Evolutionary conservation across 2,797 vertebrate genomes (phyloP).

Genomic region (Gastrophryne carolinensis): DNA sequence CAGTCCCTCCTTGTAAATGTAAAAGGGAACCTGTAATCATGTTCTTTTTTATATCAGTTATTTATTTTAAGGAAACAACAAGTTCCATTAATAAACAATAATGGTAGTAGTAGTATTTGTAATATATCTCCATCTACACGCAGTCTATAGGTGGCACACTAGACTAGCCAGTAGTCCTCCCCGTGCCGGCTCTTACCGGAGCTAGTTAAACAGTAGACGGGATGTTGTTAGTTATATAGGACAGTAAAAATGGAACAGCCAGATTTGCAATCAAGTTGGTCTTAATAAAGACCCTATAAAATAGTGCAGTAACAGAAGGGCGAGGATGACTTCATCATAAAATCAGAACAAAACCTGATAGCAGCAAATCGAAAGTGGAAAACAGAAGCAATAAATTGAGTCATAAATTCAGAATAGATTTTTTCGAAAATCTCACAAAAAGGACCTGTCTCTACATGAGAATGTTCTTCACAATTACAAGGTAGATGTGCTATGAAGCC

Average conservation of each 20-base stretch:
- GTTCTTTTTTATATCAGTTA: no score
- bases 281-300: background rate
- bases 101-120: background rate
- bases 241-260: background rate
- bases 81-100: background rate
- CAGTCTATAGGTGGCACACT: conserved; percentile 20
- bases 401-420: background rate
- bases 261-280: background rate
- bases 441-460: background rate
- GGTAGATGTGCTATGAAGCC: no score
- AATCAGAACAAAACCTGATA: background rate
- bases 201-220: background rate
- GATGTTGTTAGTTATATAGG: background rate
- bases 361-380: background rate
- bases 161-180: background rate
- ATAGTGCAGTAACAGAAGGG: background rate
- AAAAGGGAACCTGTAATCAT: no score
- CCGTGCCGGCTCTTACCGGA: background rate
- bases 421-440: background rate
- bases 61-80: no score
- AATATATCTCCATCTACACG: background rate
- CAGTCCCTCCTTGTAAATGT: no score
- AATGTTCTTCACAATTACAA: no score
- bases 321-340: background rate
- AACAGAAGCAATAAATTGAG: background rate